phyloP scores from a whole-genome alignment of 1,140 invertebrate species.

The Musca vetustissima region DNA sequence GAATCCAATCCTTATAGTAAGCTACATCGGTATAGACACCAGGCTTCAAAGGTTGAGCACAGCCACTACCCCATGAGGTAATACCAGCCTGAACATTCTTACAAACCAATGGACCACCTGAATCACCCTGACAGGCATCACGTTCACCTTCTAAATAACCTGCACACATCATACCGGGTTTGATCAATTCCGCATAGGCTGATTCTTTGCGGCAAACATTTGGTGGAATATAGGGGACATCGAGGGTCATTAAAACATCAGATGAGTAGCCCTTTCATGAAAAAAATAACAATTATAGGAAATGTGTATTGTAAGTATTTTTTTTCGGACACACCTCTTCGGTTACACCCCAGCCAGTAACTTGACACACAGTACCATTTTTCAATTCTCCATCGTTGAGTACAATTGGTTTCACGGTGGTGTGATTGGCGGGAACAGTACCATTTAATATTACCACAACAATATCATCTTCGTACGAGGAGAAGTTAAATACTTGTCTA shows the following conservation, averaged over 20 bases:
- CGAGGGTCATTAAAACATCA: constrained; percentile 41
- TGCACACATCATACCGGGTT: constrained; percentile 49
- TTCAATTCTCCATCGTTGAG: constrained; percentile 26
- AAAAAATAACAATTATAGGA: background rate
- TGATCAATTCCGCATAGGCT: constrained; percentile 27
- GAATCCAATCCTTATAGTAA: constrained; percentile 64
- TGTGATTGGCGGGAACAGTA: constrained; percentile 38
- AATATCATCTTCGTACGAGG: constrained; percentile 42
- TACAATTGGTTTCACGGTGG: constrained; percentile 40
- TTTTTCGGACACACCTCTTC: constrained; percentile 33
- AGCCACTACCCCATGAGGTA: constrained; percentile 71
- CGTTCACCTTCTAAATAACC: constrained; percentile 41
- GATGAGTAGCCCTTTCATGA: constrained; percentile 30
- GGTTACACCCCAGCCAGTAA: constrained; percentile 45
- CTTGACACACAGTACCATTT: constrained; percentile 37
- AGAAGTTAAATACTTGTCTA: constrained; percentile 33
- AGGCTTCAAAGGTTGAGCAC: constrained; percentile 64
- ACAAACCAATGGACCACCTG: constrained; percentile 63
- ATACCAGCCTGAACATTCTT: constrained; percentile 63
- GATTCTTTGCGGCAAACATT: constrained; percentile 36
- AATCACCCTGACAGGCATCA: constrained; percentile 57
- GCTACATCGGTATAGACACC: constrained; percentile 73
- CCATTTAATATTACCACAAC: constrained; percentile 38
- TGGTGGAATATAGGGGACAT: constrained; percentile 40
- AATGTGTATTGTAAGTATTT: background rate